These are phyloP conservation scores for Archaeoteleia sp. DNA, from an alignment of 2,888 invertebrate genomes.

Conservation along the genomic window DNA sequence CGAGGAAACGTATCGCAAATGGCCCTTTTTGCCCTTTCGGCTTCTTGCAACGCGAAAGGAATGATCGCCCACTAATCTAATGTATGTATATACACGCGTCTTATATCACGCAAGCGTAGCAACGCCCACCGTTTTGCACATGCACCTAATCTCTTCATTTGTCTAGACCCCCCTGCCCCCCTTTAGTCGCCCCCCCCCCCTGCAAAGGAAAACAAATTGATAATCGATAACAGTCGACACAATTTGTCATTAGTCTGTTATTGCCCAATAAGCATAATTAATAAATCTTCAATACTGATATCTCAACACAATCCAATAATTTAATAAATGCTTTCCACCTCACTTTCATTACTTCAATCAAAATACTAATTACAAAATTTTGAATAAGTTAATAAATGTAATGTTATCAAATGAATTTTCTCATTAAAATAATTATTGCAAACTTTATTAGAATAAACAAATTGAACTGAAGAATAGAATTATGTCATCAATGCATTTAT, in stretches of 20 bases:
- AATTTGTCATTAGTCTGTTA: slow-evolving; percentile 34
- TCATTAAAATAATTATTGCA: too few relatives aligned
- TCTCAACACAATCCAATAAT: too few relatives aligned
- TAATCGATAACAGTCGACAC: slow-evolving; percentile 33
- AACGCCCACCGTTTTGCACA: slow-evolving; percentile 55
- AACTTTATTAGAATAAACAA: too few relatives aligned
- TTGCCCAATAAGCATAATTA: slow-evolving; percentile 20
- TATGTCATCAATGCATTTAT: too few relatives aligned
- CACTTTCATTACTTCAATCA: too few relatives aligned
- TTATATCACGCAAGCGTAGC: slow-evolving; percentile 54
- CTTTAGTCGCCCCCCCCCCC: slow-evolving; percentile 12
- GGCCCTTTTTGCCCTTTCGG: slow-evolving; percentile 49
- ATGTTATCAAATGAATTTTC: too few relatives aligned
- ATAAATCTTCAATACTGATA: slow-evolving; percentile 1
- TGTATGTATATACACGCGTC: slow-evolving; percentile 56
- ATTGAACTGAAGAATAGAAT: too few relatives aligned
- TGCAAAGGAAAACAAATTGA: slow-evolving; percentile 30
- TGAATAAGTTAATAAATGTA: too few relatives aligned
- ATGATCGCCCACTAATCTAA: slow-evolving; percentile 53
- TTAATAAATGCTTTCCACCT: too few relatives aligned
- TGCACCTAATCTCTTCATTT: slow-evolving; percentile 55
- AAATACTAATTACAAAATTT: too few relatives aligned
- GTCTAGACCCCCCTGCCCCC: slow-evolving; percentile 19
- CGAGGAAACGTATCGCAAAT: slow-evolving; percentile 50
- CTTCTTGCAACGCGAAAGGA: slow-evolving; percentile 55